Evolutionary conservation across 1,140 invertebrate genomes (phyloP), one percentile per base, ranked within the genome.

Genomic region (Drosophila mauritiana): DNA sequence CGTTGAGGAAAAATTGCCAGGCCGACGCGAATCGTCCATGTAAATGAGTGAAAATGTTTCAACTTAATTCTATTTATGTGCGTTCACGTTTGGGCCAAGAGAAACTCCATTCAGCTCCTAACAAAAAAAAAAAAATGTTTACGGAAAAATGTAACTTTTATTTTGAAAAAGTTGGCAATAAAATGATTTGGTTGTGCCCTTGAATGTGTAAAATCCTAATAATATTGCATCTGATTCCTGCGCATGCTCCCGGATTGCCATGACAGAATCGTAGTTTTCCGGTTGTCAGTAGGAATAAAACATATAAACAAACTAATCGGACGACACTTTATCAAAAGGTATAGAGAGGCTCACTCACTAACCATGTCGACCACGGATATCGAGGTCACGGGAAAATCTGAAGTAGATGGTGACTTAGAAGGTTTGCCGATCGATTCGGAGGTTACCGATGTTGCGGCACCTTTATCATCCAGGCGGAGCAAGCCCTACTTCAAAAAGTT

Each of bases 21-120:
- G 56, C 56, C 48, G 17, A 40, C 39, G 57, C 43, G 49, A 54
- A 39, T 55, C 39, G 48, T 45, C 55, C 49, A 90, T 90, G 85
- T 90, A 90, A 90, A 90, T 90, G 82, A 90, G 85, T 85, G 81
- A 90, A 90, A 90, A 85, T 81, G 72, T 70, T 84, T 64, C 8
- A 70, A 89, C 75, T 84, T 78, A 76, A 84, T 88, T 88, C 78
- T 53, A 46, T 80, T 85, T 78, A 53, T 45, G 72, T 75, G 70
- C 64, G 61, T 80, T 69, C 59, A 70, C 62, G 69, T 72, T 39
- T 39, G 13, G 20, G 45, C 37, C 40, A 12, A 27, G 65, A 77
- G 62, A 83, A 68, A 73, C 45, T 65, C 51, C 37, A 22, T 7
- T 46, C 15, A 17, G 3, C 25, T 25, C 54, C 11, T n/a, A 8